Percentiles rank a stretch among this genome's conserved stretches.
Conservation (phyloP, 2,797 vertebrate genomes). For the Prionace glauca region DNA sequence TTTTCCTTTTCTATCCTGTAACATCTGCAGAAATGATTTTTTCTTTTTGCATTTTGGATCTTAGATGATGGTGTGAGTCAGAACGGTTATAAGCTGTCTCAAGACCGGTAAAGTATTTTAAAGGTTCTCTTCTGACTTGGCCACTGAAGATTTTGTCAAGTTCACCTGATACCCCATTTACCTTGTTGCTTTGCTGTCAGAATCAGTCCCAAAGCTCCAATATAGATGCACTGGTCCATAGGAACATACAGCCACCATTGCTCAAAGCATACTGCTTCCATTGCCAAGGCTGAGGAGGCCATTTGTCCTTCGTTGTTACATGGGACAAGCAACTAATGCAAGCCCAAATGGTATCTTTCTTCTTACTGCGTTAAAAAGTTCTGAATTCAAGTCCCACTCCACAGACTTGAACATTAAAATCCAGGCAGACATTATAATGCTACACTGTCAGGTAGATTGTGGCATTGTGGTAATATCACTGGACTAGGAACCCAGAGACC, state of each 20-base stretch:
- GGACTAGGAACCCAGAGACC: too few relatives aligned
- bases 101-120: not conserved
- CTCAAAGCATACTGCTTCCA: not conserved
- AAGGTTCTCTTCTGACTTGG: not conserved
- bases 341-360: not conserved
- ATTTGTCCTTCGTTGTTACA: not conserved
- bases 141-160: not conserved
- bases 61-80: not conserved
- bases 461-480: too few relatives aligned
- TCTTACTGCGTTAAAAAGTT: not conserved
- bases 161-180: not conserved
- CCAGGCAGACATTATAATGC: too few relatives aligned
- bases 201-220: not conserved
- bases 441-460: not conserved
- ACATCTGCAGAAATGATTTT: constrained; percentile 19
- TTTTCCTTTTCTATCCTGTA: not conserved
- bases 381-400: not conserved
- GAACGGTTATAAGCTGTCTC: not conserved
- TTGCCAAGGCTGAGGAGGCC: not conserved
- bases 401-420: not conserved
- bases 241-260: not conserved
- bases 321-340: not conserved
- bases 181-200: not conserved
- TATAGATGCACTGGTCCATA: not conserved
- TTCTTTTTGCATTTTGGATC: not conserved